Conservation (phyloP, 2,113 vertebrate species). For the Strix uralensis region DNA sequence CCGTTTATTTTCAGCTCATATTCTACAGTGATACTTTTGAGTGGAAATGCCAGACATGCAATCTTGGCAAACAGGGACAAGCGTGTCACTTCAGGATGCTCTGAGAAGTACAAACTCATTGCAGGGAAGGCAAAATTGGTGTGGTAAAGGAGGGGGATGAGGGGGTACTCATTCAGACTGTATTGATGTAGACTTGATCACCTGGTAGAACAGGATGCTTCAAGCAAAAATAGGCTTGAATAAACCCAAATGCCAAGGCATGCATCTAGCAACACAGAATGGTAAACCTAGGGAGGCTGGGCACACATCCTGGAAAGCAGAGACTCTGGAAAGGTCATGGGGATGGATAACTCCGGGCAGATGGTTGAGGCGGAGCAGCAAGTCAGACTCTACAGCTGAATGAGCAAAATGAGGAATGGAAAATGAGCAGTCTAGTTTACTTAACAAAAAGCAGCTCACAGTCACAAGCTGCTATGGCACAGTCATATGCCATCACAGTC, state of each 20-base stretch:
- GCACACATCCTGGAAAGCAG: background rate
- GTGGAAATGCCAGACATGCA: background rate
- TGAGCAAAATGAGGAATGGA: background rate
- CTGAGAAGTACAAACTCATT: background rate
- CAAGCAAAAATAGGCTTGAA: background rate
- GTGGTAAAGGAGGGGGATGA: background rate
- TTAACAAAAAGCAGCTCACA: background rate
- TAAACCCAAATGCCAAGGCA: background rate
- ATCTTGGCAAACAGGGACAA: background rate
- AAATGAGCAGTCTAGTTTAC: background rate
- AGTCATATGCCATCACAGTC: background rate
- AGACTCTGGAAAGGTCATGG: background rate
- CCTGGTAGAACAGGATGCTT: background rate
- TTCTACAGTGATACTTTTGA: background rate
- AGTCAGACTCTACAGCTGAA: background rate
- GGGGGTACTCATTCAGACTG: background rate
- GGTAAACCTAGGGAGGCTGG: fast-evolving
- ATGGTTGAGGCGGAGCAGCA: fast-evolving
- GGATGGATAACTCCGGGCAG: background rate
- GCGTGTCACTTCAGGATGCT: background rate
- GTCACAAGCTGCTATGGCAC: background rate
- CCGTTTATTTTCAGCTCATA: background rate
- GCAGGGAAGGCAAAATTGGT: background rate
- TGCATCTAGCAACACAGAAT: background rate
- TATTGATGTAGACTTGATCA: background rate